Base-by-base conservation (phyloP, 1,140 invertebrate species). In the Zaprionus tsacasi region DNA sequence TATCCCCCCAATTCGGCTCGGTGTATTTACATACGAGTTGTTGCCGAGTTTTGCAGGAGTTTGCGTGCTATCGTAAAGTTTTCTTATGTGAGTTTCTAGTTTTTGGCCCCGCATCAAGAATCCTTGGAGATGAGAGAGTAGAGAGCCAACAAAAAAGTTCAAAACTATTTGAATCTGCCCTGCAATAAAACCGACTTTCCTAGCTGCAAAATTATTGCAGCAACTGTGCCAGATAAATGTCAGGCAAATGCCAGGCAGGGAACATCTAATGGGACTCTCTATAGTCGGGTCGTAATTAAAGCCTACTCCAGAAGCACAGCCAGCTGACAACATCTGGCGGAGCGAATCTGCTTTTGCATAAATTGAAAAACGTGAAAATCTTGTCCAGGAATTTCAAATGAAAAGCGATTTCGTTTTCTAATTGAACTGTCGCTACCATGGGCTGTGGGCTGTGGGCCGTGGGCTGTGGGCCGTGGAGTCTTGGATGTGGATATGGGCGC, bases 71-170 rank as follows among this genome's bases (percentile, higher is more conserved):
- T 87, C 83, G 83, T 88, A 88, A 88, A 88, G 67, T 86, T 87
- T 89, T 89, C 85, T 85, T 85, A 87, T 87, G 83, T 56, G 77
- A 89, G 85, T 89, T 88, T 88, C 83, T 88, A 88, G 83, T 88
- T 87, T 57, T 78, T 89, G 76, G 81, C 78, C 65, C 55, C 78
- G 67, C 81, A 76, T 79, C 86, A 85, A 89, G 75, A 76, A 74
- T 85, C 85, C 85, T 81, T 66, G 15, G 72, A 74, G 79, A 75
- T 80, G 80, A 55, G 56, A 43, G 59, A 33, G 55, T 17, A 43
- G 21, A 43, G 21, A 45, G 21, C 50, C 35, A 52, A 56, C 81
- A 77, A 78, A 85, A 85, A 85, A 86, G 67, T 86, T 86, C 48
- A 76, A 76, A 86, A 86, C 82, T 86, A 86, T 85, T 78, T 81